phyloP scores from a whole-genome alignment of 2,797 vertebrate species.

The Cossypha caffra region DNA sequence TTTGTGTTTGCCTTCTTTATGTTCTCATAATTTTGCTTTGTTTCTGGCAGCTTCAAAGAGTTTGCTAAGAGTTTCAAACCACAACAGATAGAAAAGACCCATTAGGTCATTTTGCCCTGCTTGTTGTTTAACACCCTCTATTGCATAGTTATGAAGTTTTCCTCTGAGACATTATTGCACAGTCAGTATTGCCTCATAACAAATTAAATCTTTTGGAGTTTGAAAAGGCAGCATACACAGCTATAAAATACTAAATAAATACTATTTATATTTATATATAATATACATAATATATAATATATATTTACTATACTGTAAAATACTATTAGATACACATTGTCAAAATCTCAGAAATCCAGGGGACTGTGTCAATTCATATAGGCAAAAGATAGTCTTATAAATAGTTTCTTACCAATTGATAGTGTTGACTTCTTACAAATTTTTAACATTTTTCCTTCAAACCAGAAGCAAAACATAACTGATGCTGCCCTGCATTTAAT shows the following conservation, averaged over 20 bases:
- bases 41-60: not conserved
- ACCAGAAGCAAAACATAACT: not conserved
- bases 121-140: not conserved
- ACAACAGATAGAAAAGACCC: constrained; percentile 3
- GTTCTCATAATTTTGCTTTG: not conserved
- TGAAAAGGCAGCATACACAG: not conserved
- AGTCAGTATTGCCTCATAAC: not conserved
- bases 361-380: not conserved
- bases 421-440: not conserved
- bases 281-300: no score
- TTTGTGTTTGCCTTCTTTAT: not conserved
- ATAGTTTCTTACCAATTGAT: not conserved
- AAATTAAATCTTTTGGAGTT: not conserved
- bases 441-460: not conserved
- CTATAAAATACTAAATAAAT: no score
- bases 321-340: not conserved
- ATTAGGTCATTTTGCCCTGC: not conserved
- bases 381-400: not conserved
- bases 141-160: not conserved
- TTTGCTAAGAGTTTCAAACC: not conserved
- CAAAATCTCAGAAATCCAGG: not conserved
- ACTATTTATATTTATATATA: no score
- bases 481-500: not conserved
- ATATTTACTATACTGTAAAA: no score
- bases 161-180: not conserved